These are phyloP conservation scores for Acleris holmiana DNA, from an alignment of 2,888 invertebrate genomes.

Conservation along the genomic window DNA sequence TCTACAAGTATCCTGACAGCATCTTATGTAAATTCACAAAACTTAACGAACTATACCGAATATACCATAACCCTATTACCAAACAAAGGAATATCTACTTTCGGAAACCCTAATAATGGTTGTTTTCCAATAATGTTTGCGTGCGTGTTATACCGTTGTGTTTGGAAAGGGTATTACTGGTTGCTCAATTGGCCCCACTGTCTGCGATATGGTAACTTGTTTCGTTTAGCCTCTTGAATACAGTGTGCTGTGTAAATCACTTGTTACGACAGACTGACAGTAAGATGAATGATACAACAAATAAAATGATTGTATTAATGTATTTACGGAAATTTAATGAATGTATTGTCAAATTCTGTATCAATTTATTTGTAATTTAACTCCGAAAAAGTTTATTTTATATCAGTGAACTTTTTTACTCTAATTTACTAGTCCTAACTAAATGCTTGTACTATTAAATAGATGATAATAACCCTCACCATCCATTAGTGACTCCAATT, in stretches of 20 bases:
- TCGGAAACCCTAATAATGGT: slow-evolving; percentile 25
- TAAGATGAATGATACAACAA: slow-evolving; percentile 21
- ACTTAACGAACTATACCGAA: slow-evolving; percentile 54
- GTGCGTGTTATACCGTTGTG: slow-evolving; percentile 45
- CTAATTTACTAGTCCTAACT: no score
- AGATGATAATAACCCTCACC: no score
- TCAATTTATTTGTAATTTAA: neutral
- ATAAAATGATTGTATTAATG: neutral
- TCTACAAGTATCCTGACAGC: slow-evolving; percentile 74
- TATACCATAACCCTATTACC: slow-evolving; percentile 45
- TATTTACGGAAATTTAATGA: neutral
- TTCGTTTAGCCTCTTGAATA: slow-evolving; percentile 55
- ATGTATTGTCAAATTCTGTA: neutral
- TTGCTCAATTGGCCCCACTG: slow-evolving; percentile 75
- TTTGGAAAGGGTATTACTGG: slow-evolving; percentile 55
- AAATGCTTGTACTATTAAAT: no score
- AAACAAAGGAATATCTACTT: slow-evolving; percentile 35
- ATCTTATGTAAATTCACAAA: slow-evolving; percentile 82
- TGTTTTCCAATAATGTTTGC: slow-evolving; percentile 37
- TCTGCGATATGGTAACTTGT: slow-evolving; percentile 68
- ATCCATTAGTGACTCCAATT: no score
- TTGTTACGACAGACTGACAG: slow-evolving; percentile 23
- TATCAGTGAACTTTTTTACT: no score
- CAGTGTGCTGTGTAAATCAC: slow-evolving; percentile 34
- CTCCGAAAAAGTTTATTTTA: no score